Base-by-base conservation (phyloP, 2,113 vertebrate species). In the Hippopotamus amphibius region DNA sequence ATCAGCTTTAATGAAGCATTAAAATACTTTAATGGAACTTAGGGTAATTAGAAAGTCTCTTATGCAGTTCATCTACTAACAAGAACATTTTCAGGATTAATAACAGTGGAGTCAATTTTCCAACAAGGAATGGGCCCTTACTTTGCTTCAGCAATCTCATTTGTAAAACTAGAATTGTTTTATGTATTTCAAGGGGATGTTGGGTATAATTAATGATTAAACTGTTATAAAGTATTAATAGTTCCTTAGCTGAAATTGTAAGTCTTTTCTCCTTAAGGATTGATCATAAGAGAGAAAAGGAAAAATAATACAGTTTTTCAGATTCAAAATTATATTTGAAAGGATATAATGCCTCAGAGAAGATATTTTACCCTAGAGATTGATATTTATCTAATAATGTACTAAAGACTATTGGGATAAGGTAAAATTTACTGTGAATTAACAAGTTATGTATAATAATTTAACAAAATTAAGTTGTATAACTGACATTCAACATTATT, bases 1-100 rank as follows among this genome's bases (percentile, higher is more conserved):
- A 72, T 98, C 97, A 97, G 88, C 68, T 94, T 98, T 98, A 97
- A 97, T 97, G 98, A 98, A 97, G 95, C 96, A 98, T 97, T 97
- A 97, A 98, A 97, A 97, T 97, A 97, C 96, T 88, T 96, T 96
- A 97, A 97, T 97, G 98, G 93, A 96, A 96, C 88, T 88, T 83
- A 92, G 71, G 88, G 95, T 97, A 97, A 98, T 97, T 97, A 98
- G 96, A 94, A 97, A 98, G 97, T 97, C 94, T 97, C 95, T 97
- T 97, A 94, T 93, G 97, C 90, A 94, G 95, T 97, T 97, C 95
- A 96, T 96, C 94, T 94, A 88, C 94, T 97, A 96, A 95, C 87
- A 96, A 97, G 96, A 97, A 86, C 76, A 93, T 96, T 97, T 96
- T 95, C 77, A 91, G 71, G 97, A 97, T 98, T 98, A 91, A 97